Conservation (phyloP, 53 echinoderm and acorn worm species). For the Paracentrotus lividus region DNA sequence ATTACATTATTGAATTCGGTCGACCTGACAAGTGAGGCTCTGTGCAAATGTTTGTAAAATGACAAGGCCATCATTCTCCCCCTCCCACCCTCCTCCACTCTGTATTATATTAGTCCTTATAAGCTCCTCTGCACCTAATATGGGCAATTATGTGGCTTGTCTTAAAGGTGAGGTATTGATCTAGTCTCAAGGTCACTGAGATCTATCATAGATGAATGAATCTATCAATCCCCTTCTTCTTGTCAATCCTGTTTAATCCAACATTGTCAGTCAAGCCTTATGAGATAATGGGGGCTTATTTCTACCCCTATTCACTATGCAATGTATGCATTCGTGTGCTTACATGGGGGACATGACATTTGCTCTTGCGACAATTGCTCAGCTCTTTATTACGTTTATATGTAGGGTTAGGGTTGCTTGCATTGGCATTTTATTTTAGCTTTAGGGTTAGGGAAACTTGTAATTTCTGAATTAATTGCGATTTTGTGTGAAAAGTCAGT, state of each 20-base stretch:
- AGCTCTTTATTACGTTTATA: too few relatives aligned
- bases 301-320: background rate
- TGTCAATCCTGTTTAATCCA: constrained; percentile 19
- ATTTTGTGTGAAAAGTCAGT: too few relatives aligned
- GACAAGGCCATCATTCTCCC: constrained; percentile 26
- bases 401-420: too few relatives aligned
- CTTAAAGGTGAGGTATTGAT: constrained; percentile 40
- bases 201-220: constrained; percentile 21
- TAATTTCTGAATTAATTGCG: too few relatives aligned
- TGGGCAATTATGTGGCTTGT: constrained; percentile 56
- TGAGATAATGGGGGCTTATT: background rate
- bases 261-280: background rate
- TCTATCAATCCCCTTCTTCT: background rate
- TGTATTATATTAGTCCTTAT: too few relatives aligned
- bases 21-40: constrained; percentile 56
- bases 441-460: too few relatives aligned
- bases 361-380: too few relatives aligned
- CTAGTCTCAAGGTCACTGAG: constrained; percentile 20
- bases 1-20: constrained; percentile 53
- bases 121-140: constrained; percentile 47
- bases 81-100: background rate
- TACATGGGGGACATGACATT: too few relatives aligned
- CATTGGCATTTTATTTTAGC: too few relatives aligned
- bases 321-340: background rate
- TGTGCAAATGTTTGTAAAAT: constrained; percentile 51